Base-by-base conservation (phyloP, 64 coral and sea anemone genomes). In the Montipora foliosa region DNA sequence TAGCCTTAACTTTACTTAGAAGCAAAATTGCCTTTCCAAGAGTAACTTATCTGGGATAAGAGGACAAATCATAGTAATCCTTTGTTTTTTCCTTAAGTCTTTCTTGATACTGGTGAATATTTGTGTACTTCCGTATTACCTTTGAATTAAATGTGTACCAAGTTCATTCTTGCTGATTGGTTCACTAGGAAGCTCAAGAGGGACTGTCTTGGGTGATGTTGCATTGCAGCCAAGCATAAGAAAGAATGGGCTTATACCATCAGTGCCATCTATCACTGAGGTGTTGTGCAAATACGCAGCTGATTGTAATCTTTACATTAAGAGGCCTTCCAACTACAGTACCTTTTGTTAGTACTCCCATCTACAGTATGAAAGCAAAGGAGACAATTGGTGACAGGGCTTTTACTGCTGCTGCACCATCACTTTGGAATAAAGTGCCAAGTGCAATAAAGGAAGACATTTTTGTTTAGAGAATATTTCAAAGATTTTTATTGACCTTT, bases 141-240 rank as follows among this genome's bases (percentile, higher is more conserved):
- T 69, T 69, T 69, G 67, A 69, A 69, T n/a, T 69, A 69, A 69
- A 69, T 69, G 67, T 69, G 15, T 69, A 17, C 14, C 67, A 69
- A 17, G 20, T 11, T 69, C 67, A n/a, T 69, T 69, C 67, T 14
- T 69, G 16, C 67, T 69, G 67, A 69, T 69, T 69, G 67, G 67
- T n/a, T 69, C 67, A 9, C 67, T 11, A 16, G 67, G 67, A n/a
- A 69, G 67, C 37, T 37, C 37, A 37, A 37, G 37, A 37, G 37
- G 37, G 37, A 37, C 37, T 37, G 37, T 37, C 37, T 37, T 37
- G 37, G 37, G 37, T 37, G 37, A 37, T 37, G 37, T 37, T 37
- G 37, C 37, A 37, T 37, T 69, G 20, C 67, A n/a, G 67, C 67
- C 67, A 69, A 69, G 6, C 67, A 69, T 69, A 14, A 69, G 67